Conservation (phyloP, 2,888 invertebrate genomes). For the Agriopis marginaria region DNA sequence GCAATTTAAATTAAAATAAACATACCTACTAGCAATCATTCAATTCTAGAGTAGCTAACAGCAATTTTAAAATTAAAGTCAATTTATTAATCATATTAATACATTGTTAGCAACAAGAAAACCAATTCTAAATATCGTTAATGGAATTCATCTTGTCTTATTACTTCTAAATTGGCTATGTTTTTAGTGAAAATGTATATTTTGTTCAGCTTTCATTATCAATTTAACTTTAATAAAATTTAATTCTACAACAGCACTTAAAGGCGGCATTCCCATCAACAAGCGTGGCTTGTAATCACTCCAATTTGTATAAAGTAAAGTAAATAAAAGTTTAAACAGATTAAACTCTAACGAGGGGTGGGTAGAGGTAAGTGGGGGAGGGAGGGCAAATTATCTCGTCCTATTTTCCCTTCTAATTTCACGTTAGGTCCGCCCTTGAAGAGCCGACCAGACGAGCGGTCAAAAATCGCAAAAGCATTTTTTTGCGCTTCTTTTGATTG, state of each 20-base stretch:
- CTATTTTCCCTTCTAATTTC: slow-evolving; percentile 83
- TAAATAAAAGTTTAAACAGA: slow-evolving; percentile 85
- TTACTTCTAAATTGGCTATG: neutral
- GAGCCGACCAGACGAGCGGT: slow-evolving; percentile 56
- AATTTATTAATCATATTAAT: neutral
- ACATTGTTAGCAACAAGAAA: neutral
- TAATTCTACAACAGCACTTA: slow-evolving; percentile 50
- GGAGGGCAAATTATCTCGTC: slow-evolving; percentile 80
- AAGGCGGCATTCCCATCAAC: slow-evolving; percentile 60
- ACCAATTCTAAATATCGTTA: neutral
- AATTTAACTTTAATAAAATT: slow-evolving; percentile 30
- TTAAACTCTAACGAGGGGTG: slow-evolving; percentile 79
- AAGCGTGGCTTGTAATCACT: slow-evolving; percentile 72
- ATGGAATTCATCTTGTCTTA: neutral
- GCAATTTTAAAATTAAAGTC: neutral
- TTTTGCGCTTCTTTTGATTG: slow-evolving; percentile 26
- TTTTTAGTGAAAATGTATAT: slow-evolving; percentile 10
- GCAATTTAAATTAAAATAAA: slow-evolving; percentile 17
- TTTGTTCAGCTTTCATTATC: slow-evolving; percentile 8
- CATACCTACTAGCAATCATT: neutral
- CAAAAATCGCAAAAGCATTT: slow-evolving; percentile 35
- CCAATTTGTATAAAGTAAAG: slow-evolving; percentile 78
- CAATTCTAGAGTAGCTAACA: slow-evolving; percentile 2
- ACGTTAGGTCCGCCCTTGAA: slow-evolving; percentile 70
- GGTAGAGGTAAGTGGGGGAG: slow-evolving; percentile 50